phyloP scores from a whole-genome alignment of 2,888 invertebrate species.

The Diabrotica balteata region DNA sequence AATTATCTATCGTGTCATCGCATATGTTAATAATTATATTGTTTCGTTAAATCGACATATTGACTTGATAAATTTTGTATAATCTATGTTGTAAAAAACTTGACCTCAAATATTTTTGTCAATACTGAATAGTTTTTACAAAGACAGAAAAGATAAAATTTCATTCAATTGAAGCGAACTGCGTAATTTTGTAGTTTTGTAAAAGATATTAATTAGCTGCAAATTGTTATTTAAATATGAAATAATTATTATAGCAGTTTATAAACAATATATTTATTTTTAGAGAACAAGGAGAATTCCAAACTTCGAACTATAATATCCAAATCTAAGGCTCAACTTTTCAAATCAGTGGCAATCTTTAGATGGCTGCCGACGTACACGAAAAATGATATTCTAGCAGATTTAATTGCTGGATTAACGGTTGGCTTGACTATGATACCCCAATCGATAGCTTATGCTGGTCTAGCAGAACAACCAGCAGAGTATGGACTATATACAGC shows the following conservation, averaged over 20 bases:
- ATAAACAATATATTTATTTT: not conserved
- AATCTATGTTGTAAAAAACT: too few species aligned
- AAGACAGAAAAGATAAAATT: too few species aligned
- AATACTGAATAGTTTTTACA: too few species aligned
- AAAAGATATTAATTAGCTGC: too few species aligned
- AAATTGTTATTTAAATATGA: not conserved
- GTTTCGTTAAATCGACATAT: too few species aligned
- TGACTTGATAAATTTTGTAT: too few species aligned
- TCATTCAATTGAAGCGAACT: too few species aligned
- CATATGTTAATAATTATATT: too few species aligned
- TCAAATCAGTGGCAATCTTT: slow-evolving; percentile 49
- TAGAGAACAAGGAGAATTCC: not conserved
- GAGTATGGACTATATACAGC: slow-evolving; percentile 94
- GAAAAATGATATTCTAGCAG: slow-evolving; percentile 73
- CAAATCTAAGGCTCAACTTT: slow-evolving; percentile 31
- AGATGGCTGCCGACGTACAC: slow-evolving; percentile 75
- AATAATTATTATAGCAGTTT: not conserved
- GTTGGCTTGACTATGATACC: slow-evolving; percentile 92
- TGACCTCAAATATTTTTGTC: too few species aligned
- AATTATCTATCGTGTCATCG: too few species aligned
- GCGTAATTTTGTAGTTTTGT: too few species aligned
- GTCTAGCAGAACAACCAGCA: slow-evolving; percentile 82
- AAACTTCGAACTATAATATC: not conserved
- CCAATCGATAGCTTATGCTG: slow-evolving; percentile 91
- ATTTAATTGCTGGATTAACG: slow-evolving; percentile 87